Conservation (phyloP, 2,113 vertebrate genomes). For the Rhinolophus ferrumequinum region DNA sequence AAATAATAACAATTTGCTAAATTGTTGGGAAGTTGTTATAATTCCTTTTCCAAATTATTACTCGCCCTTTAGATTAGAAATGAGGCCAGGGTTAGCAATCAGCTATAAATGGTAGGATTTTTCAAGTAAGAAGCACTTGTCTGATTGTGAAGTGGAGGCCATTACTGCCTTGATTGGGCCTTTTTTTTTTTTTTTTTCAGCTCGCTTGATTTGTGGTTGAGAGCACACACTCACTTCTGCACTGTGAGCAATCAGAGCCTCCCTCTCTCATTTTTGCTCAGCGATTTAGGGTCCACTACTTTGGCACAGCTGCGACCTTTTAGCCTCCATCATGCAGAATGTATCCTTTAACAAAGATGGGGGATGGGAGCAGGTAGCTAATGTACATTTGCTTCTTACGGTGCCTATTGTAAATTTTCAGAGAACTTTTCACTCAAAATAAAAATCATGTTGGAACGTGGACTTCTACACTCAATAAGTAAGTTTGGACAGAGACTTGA, state of each 20-base stretch:
- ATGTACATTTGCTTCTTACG: background rate
- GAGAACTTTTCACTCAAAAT: slow-evolving; percentile 57
- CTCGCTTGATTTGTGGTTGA: slow-evolving; percentile 93
- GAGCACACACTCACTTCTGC: slow-evolving; percentile 88
- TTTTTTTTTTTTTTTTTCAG: slow-evolving; percentile 90
- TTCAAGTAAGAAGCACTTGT: slow-evolving; percentile 94
- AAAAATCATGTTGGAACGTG: slow-evolving; percentile 30
- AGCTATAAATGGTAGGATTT: slow-evolving; percentile 96
- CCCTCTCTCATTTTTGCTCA: slow-evolving; percentile 90
- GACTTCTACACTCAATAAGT: slow-evolving; percentile 22
- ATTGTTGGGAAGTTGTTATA: slow-evolving; percentile 94
- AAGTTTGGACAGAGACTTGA: slow-evolving; percentile 54
- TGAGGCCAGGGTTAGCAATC: slow-evolving; percentile 96
- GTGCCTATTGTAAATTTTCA: slow-evolving; percentile 47
- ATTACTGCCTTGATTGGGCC: slow-evolving; percentile 98
- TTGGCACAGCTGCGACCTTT: slow-evolving; percentile 91
- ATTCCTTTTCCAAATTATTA: slow-evolving; percentile 96
- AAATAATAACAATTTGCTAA: slow-evolving; percentile 97
- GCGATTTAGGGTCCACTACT: slow-evolving; percentile 91
- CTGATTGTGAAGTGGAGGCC: slow-evolving; percentile 99
- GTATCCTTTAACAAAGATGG: slow-evolving; percentile 68
- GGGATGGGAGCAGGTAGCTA: slow-evolving; percentile 63
- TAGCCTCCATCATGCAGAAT: slow-evolving; percentile 85
- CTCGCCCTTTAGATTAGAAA: slow-evolving; percentile 93
- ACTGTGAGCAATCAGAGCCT: slow-evolving; percentile 93